Evolutionary conservation across 1,140 invertebrate species (phyloP).

Genomic region (Drosophila cardini): DNA sequence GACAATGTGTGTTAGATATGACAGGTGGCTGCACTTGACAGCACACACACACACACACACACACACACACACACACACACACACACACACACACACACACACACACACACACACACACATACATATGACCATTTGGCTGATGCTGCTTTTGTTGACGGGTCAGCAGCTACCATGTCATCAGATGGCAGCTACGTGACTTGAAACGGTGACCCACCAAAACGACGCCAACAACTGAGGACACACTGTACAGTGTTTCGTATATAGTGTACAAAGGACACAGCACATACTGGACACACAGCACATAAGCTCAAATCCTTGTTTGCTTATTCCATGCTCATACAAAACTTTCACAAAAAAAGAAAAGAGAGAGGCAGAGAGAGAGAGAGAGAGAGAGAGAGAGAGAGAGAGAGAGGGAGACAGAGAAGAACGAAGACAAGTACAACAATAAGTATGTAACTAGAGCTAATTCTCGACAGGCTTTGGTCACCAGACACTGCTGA

Average conservation of each 20-base stretch:
- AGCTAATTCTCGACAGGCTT: constrained; percentile 21
- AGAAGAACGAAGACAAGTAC: not conserved
- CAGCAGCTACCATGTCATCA: constrained; percentile 34
- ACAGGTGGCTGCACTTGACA: constrained; percentile 57
- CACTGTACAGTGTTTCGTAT: not conserved
- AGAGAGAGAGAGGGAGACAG: not conserved
- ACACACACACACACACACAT: constrained; percentile 18
- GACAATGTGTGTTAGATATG: constrained; percentile 65
- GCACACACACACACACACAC: constrained; percentile 5
- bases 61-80: not conserved
- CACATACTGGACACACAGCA: not conserved
- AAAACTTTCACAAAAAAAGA: not conserved
- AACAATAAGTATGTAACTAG: constrained; percentile 27
- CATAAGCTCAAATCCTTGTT: constrained; percentile 7
- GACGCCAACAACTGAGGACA: not conserved
- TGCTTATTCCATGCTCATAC: constrained; percentile 10
- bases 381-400: not conserved
- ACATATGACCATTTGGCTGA: constrained; percentile 5
- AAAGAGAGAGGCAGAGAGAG: not conserved
- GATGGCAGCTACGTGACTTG: constrained; percentile 39
- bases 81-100: constrained; percentile 3
- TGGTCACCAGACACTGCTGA: not conserved
- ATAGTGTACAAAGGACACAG: not conserved
- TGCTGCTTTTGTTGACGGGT: constrained; percentile 13
- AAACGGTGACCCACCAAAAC: constrained; percentile 2